These are phyloP conservation scores for Poeciliopsis presidionis DNA, from an alignment of 2,797 vertebrate genomes.

Conservation along the genomic window DNA sequence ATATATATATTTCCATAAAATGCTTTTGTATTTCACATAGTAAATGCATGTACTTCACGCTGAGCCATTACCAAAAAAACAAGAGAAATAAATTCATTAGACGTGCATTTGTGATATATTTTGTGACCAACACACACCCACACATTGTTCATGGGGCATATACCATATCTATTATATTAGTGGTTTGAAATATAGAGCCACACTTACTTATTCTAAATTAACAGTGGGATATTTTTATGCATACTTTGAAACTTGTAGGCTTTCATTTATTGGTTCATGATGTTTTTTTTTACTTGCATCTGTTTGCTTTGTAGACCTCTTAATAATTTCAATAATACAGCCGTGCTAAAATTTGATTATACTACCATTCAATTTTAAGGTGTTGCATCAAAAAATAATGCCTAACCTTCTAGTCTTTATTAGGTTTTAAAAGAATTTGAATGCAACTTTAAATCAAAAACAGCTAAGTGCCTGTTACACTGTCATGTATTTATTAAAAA, in stretches of 20 bases:
- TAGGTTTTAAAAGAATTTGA: neutral
- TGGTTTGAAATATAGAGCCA: neutral
- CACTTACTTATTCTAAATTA: neutral
- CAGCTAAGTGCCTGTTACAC: neutral
- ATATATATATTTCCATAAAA: neutral
- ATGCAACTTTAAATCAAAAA: neutral
- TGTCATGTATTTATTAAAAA: neutral
- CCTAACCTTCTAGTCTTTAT: neutral
- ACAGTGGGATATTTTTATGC: neutral
- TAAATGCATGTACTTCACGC: neutral
- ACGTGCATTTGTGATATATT: conserved; percentile 24
- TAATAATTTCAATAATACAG: neutral
- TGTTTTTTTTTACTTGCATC: neutral
- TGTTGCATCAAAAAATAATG: neutral
- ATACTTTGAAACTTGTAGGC: neutral
- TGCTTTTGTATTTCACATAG: neutral
- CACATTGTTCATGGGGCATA: conserved; percentile 17
- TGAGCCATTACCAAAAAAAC: neutral
- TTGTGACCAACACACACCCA: conserved; percentile 3
- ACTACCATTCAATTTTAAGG: neutral
- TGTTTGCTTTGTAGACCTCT: neutral
- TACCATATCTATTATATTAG: conserved; percentile 11
- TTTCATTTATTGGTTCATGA: neutral
- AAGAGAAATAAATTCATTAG: neutral
- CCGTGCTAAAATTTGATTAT: neutral